Evolutionary conservation across 1,140 invertebrate species (phyloP).

Genomic region (Manduca sexta): DNA sequence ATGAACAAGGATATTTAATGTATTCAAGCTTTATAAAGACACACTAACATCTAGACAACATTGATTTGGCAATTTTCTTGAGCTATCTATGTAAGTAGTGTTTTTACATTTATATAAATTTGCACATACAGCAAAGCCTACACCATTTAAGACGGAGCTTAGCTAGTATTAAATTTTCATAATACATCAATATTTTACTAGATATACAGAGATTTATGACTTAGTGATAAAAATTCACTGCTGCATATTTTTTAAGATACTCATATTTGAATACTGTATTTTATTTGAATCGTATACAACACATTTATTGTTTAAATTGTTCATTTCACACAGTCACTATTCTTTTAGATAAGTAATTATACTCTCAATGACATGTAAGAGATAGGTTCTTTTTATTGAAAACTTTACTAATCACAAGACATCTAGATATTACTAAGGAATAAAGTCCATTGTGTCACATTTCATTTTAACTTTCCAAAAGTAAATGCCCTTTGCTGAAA

Average conservation of each 20-base stretch:
- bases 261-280: too few species aligned
- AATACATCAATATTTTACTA: too few species aligned
- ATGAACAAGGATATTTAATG: not conserved
- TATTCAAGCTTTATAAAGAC: not conserved
- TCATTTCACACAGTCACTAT: too few species aligned
- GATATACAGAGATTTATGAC: too few species aligned
- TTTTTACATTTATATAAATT: too few species aligned
- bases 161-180: not conserved
- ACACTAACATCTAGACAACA: conserved; percentile 27
- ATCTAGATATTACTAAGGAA: not conserved
- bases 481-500: not conserved
- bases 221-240: too few species aligned
- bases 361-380: too few species aligned
- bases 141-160: not conserved
- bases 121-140: not conserved
- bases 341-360: not conserved
- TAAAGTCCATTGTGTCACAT: conserved; percentile 2
- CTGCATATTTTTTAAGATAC: too few species aligned
- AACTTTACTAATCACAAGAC: not conserved
- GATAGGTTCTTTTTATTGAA: too few species aligned
- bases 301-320: too few species aligned
- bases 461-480: too few species aligned
- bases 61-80: conserved; percentile 56
- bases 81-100: conserved; percentile 27
- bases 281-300: too few species aligned